Base-by-base conservation (phyloP, 64 coral and sea anemone genomes). In the Porites lutea region DNA sequence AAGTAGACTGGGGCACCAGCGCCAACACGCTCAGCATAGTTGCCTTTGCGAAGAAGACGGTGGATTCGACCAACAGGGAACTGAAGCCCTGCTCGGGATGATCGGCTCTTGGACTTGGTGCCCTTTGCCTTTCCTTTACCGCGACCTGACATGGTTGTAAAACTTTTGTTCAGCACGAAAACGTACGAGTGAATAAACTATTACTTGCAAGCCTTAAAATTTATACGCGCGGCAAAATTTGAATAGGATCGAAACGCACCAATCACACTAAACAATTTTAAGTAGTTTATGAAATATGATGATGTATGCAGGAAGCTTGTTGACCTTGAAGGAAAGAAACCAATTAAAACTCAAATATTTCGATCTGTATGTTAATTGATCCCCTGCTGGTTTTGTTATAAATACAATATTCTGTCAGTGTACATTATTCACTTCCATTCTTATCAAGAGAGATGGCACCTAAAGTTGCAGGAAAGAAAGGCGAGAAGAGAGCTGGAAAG, bases 111-210 rank as follows among this genome's bases (percentile, higher is more conserved):
- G n/a, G n/a, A n/a, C n/a, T n/a, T n/a, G n/a, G n/a, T n/a, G n/a
- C n/a, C n/a, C n/a, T 81, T 81, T 18, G 78, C 78, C 15, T 81
- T 81, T 81, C 78, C 78, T 61, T 81, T 81, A 8, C 78, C 78
- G 15, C 78, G 78, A 81, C 78, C n/a, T n/a, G n/a, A n/a, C n/a
- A n/a, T n/a, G n/a, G n/a, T n/a, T n/a, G n/a, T n/a, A 46, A 73
- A 27, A 16, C 3, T 27, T 8, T 10, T 13, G 14, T 76, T 14
- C 50, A 48, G 9, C 20, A 76, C 70, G 3, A 48, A 52, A 16
- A 43, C 13, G 43, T 52, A 13, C 50, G 8, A 76, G 18, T 16
- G 73, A 76, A 46, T 76, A 16, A 46, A 2, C 20, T 2, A 3
- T 8, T 13, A 73, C 20, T 1, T 1, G 70, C 7, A 21, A 9